These are phyloP conservation scores for Linepithema humile DNA, from an alignment of 1,140 invertebrate species.

Conservation along the genomic window DNA sequence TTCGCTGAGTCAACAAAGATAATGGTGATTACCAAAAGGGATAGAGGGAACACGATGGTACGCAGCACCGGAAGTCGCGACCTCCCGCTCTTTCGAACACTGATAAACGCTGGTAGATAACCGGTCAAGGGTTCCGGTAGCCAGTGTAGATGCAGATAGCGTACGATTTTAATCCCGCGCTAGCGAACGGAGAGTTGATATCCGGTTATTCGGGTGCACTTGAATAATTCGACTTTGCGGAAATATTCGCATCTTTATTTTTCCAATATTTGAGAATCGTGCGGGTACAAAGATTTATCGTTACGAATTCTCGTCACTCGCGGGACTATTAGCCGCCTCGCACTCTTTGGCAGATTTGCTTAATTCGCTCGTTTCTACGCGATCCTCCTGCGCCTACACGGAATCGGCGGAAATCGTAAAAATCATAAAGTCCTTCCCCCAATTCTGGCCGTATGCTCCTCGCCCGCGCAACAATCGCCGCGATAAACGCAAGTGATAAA, in stretches of 20 bases:
- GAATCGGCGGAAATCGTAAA: slow-evolving; percentile 33
- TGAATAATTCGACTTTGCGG: background rate
- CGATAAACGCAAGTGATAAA: slow-evolving; percentile 40
- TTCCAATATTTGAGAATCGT: background rate
- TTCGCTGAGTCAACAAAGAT: slow-evolving; percentile 73
- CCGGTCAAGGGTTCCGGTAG: slow-evolving; percentile 62
- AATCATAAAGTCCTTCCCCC: slow-evolving; percentile 21
- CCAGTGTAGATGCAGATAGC: slow-evolving; percentile 64
- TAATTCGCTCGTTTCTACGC: slow-evolving; percentile 70
- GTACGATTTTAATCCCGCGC: background rate
- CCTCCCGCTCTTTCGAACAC: slow-evolving; percentile 52
- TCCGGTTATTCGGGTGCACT: background rate
- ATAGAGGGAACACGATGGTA: slow-evolving; percentile 15
- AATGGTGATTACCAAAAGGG: slow-evolving; percentile 64
- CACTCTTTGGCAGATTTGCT: slow-evolving; percentile 55
- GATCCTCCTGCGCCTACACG: slow-evolving; percentile 29
- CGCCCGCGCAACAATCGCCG: background rate
- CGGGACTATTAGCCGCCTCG: too few species aligned
- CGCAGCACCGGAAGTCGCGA: slow-evolving; percentile 70
- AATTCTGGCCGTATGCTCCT: background rate
- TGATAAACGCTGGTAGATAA: slow-evolving; percentile 56
- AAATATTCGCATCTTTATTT: background rate
- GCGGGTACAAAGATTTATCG: background rate
- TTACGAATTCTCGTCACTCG: background rate
- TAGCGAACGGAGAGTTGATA: background rate